Evolutionary conservation across 2,888 invertebrate species (phyloP).

Genomic region (Catotricha subobsoleta): DNA sequence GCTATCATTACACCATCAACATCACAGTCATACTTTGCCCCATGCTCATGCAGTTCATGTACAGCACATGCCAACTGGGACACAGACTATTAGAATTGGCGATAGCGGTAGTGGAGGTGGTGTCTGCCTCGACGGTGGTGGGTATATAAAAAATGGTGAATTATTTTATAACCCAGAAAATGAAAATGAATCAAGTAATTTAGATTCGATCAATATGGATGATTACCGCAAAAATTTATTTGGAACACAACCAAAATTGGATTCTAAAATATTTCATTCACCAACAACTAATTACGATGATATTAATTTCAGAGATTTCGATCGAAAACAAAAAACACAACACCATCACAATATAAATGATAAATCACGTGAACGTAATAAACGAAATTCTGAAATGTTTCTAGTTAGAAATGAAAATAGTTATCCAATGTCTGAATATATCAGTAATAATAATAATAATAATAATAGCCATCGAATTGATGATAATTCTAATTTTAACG

Average conservation of each 20-base stretch:
- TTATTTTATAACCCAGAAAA: conserved; percentile 1
- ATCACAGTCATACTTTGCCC: conserved; percentile 8
- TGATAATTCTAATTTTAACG: conserved; percentile 10
- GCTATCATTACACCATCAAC: too few species aligned
- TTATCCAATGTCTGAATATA: background rate
- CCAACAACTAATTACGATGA: conserved; percentile 5
- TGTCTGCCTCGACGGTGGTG: background rate
- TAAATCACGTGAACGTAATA: background rate
- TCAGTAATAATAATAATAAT: conserved; percentile 7
- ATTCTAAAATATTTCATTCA: conserved; percentile 6
- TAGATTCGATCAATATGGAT: conserved; percentile 13
- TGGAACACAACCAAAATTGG: conserved; percentile 15
- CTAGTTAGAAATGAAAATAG: background rate
- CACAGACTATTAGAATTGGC: conserved; percentile 1
- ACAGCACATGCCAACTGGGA: conserved; percentile 5
- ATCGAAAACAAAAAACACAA: background rate
- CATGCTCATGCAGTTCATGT: conserved; percentile 7
- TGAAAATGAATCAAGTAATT: conserved; percentile 6
- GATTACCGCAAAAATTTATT: conserved; percentile 27
- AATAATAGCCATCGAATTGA: conserved; percentile 5
- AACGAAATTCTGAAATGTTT: background rate
- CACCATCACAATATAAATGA: background rate
- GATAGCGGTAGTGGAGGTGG: background rate
- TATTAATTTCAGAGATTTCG: conserved; percentile 6
- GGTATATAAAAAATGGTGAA: conserved; percentile 4